Conservation (phyloP, 1,140 invertebrate genomes). For the Pomacea maculata region DNA sequence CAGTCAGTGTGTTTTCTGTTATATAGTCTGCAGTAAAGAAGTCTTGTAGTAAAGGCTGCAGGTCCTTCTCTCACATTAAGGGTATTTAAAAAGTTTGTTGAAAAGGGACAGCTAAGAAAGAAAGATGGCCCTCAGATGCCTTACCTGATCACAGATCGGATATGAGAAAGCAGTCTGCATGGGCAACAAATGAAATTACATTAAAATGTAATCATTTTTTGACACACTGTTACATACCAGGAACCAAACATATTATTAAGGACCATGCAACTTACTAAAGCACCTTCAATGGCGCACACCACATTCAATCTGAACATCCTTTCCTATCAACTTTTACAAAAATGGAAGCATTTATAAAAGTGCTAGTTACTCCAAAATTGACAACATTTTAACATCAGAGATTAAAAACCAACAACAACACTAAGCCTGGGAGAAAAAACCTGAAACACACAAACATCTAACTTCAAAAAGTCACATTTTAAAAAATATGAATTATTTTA, state of each 20-base stretch:
- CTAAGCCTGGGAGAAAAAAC: not conserved
- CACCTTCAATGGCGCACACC: too few species aligned
- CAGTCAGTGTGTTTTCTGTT: too few species aligned
- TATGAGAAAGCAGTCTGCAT: not conserved
- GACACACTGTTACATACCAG: not conserved
- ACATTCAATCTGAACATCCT: slow-evolving; percentile 7
- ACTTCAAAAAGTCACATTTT: not conserved
- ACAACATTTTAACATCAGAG: not conserved
- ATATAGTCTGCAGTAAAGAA: too few species aligned
- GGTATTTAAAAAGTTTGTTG: too few species aligned
- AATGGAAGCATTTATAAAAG: slow-evolving; percentile 22
- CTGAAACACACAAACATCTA: slow-evolving; percentile 13
- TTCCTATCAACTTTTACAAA: slow-evolving; percentile 19
- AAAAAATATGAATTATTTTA: not conserved
- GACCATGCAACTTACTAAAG: not conserved
- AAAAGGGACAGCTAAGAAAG: too few species aligned
- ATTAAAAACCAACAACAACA: slow-evolving; percentile 1
- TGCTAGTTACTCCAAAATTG: not conserved
- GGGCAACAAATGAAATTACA: not conserved
- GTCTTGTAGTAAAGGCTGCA: too few species aligned
- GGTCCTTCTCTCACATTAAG: too few species aligned
- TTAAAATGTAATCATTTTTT: not conserved
- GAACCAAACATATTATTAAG: not conserved
- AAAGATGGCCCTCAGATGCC: not conserved
- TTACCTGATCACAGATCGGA: not conserved